phyloP scores from a whole-genome alignment of 2,888 invertebrate genomes.

The Acanthococcus lagerstroemiae region DNA sequence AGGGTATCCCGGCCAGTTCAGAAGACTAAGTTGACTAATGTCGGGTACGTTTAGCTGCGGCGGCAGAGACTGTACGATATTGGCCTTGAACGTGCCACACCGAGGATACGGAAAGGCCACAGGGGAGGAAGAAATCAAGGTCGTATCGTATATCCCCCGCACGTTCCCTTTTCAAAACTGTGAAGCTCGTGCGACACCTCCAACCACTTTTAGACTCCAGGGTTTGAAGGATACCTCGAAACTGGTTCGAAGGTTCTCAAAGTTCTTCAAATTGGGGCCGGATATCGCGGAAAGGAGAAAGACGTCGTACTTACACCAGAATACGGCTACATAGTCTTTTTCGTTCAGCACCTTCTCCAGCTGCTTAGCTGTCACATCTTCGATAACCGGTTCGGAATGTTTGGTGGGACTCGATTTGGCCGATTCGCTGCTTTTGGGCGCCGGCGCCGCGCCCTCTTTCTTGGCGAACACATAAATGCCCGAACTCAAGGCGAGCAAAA shows the following conservation, averaged over 20 bases:
- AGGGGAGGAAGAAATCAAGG: no score
- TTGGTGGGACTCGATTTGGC: background rate
- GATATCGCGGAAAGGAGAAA: background rate
- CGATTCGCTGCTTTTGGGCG: background rate
- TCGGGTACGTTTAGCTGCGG: no score
- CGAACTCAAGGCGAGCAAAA: slow-evolving; percentile 5
- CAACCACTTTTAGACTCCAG: no score
- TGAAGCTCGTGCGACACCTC: no score
- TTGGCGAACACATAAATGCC: background rate
- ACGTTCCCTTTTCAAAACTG: no score
- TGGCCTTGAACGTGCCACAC: no score
- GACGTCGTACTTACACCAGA: slow-evolving; percentile 79
- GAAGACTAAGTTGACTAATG: no score
- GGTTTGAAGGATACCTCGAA: no score
- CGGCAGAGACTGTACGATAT: no score
- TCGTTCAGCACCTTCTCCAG: slow-evolving; percentile 79
- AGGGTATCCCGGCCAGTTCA: no score
- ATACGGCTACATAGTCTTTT: slow-evolving; percentile 89
- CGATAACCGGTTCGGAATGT: slow-evolving; percentile 64
- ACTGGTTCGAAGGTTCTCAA: background rate
- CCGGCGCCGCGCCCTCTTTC: slow-evolving; percentile 5
- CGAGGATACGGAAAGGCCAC: no score
- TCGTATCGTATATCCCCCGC: no score
- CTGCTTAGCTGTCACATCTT: slow-evolving; percentile 87
- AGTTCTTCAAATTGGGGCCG: background rate